Conservation (phyloP, 1,140 invertebrate species). For the Achatina immaculata region DNA sequence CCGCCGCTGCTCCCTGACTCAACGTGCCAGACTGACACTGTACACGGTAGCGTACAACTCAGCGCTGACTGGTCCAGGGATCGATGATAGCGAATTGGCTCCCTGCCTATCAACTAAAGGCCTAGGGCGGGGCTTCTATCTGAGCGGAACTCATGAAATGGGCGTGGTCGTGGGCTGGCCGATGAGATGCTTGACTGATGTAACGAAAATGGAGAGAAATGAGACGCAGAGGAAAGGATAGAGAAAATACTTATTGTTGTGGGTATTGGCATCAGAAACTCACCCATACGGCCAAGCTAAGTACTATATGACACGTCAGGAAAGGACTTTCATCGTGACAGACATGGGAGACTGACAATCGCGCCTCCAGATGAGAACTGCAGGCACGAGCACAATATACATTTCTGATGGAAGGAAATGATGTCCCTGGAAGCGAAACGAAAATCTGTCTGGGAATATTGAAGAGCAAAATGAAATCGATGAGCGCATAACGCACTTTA, state of each 20-base stretch:
- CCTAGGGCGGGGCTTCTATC: background rate
- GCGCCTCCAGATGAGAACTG: too few relatives aligned
- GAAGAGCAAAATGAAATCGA: too few relatives aligned
- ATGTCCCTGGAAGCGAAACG: too few relatives aligned
- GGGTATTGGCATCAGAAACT: background rate
- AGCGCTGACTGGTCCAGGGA: background rate
- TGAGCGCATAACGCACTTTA: too few relatives aligned
- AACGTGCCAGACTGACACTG: background rate
- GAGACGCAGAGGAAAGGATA: background rate
- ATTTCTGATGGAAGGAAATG: too few relatives aligned
- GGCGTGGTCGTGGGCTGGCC: background rate
- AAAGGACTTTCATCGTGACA: background rate
- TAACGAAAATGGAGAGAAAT: background rate
- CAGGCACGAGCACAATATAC: too few relatives aligned
- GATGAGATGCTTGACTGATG: background rate
- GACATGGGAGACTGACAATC: background rate
- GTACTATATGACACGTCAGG: background rate
- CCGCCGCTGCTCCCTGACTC: background rate
- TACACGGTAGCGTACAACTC: background rate
- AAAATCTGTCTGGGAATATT: too few relatives aligned
- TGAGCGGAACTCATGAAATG: background rate
- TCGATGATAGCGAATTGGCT: constrained; percentile 6
- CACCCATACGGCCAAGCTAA: background rate
- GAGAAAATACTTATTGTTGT: background rate
- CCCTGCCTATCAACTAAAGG: background rate